phyloP scores from a whole-genome alignment of 2,888 invertebrate genomes.

The Microctonus hyperodae region DNA sequence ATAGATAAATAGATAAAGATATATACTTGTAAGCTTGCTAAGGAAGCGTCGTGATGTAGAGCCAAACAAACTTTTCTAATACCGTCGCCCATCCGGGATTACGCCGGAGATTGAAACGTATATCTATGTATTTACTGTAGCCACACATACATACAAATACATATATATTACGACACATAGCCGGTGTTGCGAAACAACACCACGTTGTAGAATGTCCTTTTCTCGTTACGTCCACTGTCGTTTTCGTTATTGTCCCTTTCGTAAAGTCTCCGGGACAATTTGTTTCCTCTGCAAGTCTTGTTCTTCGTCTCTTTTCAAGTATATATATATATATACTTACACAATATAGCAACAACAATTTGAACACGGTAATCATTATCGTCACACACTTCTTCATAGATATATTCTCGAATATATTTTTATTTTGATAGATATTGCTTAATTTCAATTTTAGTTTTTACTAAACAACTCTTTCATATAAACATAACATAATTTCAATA shows the following conservation, averaged over 20 bases:
- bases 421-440: neutral
- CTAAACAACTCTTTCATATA: neutral
- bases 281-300: neutral
- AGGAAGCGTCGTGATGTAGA: constrained; percentile 52
- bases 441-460: neutral
- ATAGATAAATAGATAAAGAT: neutral
- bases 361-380: constrained; percentile 13
- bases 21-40: constrained; percentile 43
- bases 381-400: neutral
- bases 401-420: constrained; percentile 1
- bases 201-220: constrained; percentile 29
- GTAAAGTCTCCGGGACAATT: constrained; percentile 2
- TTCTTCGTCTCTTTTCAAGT: neutral
- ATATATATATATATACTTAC: neutral
- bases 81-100: constrained; percentile 57
- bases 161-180: constrained; percentile 15
- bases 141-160: constrained; percentile 23
- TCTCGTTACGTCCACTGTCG: constrained; percentile 27
- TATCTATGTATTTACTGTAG: constrained; percentile 53
- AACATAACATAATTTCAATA: constrained; percentile 11
- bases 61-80: constrained; percentile 61
- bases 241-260: constrained; percentile 29
- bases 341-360: neutral
- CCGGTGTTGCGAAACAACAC: constrained; percentile 24
- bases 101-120: constrained; percentile 59